Percentiles rank a stretch among this genome's conserved stretches.
phyloP scores from a whole-genome alignment of 2,113 vertebrate genomes.

The Dasyornis broadbenti region DNA sequence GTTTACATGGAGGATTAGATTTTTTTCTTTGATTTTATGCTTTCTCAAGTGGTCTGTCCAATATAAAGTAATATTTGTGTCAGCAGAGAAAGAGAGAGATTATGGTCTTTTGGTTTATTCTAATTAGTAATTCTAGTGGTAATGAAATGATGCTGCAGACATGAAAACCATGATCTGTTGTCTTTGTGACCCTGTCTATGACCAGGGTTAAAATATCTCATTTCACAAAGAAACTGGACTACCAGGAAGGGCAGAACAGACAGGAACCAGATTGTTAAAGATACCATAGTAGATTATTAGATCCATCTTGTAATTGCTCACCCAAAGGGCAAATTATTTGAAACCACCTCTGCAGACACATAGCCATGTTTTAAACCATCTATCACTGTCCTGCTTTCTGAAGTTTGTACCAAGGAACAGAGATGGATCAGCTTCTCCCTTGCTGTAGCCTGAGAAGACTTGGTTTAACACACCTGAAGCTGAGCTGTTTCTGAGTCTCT shows the following conservation, averaged over 20 bases:
- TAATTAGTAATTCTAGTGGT: neutral
- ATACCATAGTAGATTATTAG: neutral
- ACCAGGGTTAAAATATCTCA: neutral
- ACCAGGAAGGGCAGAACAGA: neutral
- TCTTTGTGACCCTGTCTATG: neutral
- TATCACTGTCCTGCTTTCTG: neutral
- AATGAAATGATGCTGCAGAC: neutral
- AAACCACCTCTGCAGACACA: neutral
- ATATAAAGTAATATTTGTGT: neutral
- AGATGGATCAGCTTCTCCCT: neutral
- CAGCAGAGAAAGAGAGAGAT: neutral
- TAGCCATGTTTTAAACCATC: neutral
- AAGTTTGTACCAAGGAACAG: accelerated
- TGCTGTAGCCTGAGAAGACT: neutral
- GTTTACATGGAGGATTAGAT: neutral
- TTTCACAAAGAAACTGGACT: neutral
- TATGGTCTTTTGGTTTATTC: neutral
- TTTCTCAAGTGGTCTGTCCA: neutral
- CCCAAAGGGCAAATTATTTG: neutral
- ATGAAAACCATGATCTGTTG: neutral
- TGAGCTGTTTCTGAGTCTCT: neutral
- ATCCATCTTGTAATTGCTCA: neutral
- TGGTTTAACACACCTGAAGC: neutral
- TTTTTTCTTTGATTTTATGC: neutral
- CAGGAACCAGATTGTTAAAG: neutral